These are phyloP conservation scores for Tribolium castaneum DNA, from an alignment of 1,140 invertebrate genomes.

Conservation along the genomic window DNA sequence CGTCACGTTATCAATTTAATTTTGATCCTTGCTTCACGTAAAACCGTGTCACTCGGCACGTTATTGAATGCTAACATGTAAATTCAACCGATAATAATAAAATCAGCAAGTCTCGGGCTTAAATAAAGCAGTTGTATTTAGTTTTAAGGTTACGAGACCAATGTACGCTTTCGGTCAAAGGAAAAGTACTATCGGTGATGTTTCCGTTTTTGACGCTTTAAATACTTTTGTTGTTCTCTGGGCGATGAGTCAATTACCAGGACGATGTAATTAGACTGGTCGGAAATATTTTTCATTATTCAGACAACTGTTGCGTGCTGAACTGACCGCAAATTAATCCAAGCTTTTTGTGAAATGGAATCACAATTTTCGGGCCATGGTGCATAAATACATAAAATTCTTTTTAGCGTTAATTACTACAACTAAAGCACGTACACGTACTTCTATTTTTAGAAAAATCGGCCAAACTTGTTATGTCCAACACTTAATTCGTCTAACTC, in stretches of 20 bases:
- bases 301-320: neutral
- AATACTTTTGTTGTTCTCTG: neutral
- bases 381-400: no score
- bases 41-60: neutral
- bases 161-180: constrained; percentile 16
- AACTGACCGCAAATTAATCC: neutral
- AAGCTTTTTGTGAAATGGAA: neutral
- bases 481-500: no score
- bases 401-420: no score
- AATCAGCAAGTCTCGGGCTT: constrained; percentile 5
- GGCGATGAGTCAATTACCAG: neutral
- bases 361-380: no score
- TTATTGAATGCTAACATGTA: constrained; percentile 6
- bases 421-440: no score
- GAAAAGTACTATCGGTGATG: constrained; percentile 20
- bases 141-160: constrained; percentile 23
- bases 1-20: constrained; percentile 12
- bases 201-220: neutral
- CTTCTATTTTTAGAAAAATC: no score
- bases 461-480: no score
- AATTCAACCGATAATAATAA: neutral
- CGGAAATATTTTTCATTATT: constrained; percentile 5
- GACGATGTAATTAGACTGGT: neutral
- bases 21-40: constrained; percentile 2
- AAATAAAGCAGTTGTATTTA: constrained; percentile 1